phyloP scores from a whole-genome alignment of 2,797 vertebrate genomes.

The Tadarida brasiliensis region DNA sequence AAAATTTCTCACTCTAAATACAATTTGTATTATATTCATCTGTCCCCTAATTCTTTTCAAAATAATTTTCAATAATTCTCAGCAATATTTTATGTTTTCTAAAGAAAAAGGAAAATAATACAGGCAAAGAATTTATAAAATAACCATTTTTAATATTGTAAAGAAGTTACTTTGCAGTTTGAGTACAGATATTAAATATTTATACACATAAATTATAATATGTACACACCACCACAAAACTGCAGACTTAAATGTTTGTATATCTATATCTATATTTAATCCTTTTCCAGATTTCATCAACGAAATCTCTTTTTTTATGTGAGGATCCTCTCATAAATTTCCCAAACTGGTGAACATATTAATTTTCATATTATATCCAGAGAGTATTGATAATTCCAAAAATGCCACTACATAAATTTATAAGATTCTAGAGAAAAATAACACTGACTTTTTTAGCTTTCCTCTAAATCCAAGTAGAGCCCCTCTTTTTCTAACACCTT shows the following conservation, averaged over 20 bases:
- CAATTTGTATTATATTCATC: not conserved
- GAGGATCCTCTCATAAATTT: not conserved
- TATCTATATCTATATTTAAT: not conserved
- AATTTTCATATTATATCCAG: constrained; percentile 45
- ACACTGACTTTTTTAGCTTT: not conserved
- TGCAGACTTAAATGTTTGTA: not conserved
- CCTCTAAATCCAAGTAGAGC: not conserved
- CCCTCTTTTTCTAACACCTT: not conserved
- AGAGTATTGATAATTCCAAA: constrained; percentile 34
- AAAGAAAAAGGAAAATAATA: not conserved
- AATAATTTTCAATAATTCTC: not conserved
- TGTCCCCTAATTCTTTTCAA: not conserved
- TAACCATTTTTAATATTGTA: not conserved
- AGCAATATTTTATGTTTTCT: not conserved
- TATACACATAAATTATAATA: not conserved
- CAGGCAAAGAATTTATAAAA: not conserved
- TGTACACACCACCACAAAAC: not conserved
- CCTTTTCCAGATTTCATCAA: not conserved
- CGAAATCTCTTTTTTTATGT: not conserved
- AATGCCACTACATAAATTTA: not conserved
- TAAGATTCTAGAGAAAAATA: not conserved
- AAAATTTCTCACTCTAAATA: not conserved
- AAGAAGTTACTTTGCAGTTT: not conserved
- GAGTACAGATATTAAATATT: not conserved
- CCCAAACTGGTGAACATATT: not conserved